A percentile compares a stretch with the other conserved stretches of the same genome.
Evolutionary conservation across 1,140 invertebrate species (phyloP).

Genomic region (Tenebrio molitor): DNA sequence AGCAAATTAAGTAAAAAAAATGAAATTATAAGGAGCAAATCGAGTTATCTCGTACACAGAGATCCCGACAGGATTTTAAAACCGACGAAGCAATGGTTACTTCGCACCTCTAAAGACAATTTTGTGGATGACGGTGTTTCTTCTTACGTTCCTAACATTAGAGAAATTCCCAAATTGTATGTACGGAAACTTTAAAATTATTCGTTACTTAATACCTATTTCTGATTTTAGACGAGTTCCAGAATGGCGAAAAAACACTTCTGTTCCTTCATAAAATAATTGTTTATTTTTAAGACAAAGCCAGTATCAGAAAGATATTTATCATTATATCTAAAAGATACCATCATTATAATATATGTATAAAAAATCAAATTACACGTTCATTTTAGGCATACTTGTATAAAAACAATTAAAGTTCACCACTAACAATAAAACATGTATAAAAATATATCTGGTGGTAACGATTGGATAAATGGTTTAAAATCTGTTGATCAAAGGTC

Average conservation of each 20-base stretch:
- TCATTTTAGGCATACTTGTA: background rate
- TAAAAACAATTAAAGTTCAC: no score
- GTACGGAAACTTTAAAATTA: background rate
- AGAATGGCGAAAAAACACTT: constrained; percentile 58
- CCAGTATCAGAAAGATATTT: background rate
- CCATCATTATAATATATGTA: no score
- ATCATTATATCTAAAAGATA: no score
- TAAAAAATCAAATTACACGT: no score
- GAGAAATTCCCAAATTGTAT: constrained; percentile 47
- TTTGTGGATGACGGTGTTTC: background rate
- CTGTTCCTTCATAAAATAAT: no score
- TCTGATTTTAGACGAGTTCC: constrained; percentile 55
- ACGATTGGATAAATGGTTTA: constrained; percentile 29
- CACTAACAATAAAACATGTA: constrained; percentile 6
- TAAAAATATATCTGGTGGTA: constrained; percentile 14
- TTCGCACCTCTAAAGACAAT: constrained; percentile 15
- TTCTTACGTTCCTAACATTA: constrained; percentile 57
- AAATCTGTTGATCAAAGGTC: constrained; percentile 51
- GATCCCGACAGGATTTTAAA: constrained; percentile 60
- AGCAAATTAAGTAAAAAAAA: constrained; percentile 46
- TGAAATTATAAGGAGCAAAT: constrained; percentile 48
- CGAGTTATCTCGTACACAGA: constrained; percentile 50
- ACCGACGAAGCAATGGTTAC: constrained; percentile 62
- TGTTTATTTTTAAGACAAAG: no score
- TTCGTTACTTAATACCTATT: background rate